Base-by-base conservation (phyloP, 2,888 invertebrate genomes). In the Tenthredo amoena region DNA sequence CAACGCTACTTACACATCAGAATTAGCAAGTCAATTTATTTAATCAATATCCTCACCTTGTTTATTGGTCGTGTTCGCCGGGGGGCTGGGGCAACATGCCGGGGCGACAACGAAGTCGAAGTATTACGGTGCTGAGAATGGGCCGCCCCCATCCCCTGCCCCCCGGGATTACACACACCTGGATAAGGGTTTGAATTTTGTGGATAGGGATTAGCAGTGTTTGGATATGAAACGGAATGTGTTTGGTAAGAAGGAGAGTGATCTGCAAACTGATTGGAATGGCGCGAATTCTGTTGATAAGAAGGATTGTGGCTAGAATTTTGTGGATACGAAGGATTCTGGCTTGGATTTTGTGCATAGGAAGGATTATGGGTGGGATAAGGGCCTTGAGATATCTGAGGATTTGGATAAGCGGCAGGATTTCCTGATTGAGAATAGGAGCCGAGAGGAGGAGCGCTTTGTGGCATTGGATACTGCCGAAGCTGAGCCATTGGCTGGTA, bases 131-230 rank as follows among this genome's bases (percentile, higher is more conserved):
- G 87, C 77, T 88, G 85, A 88, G 88, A 84, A 85, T 91, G 90
- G n/a, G 87, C 87, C 86, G 88, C 88, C 84, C 89, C 88, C 88
- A 86, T 88, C 89, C 91, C 92, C 90, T 91, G 92, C 90, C 93
- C 93, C 92, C 92, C 92, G 85, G 91, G 89, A 89, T 90, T 90
- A 86, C 88, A 89, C 88, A 88, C 89, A 86, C 90, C 89, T 87
- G 89, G 26, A 47, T 82, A 55, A 37, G 50, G 47, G n/a, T 2
- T 83, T 50, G 83, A 31, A 43, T 62, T 58, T 65, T 47, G 68
- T 43, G 74, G 84, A 47, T 85, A 84, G 21, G 31, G 58, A 34
- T 37, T 43, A 15, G n/a, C 18, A 10, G 62, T 62, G 62, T 74
- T 86, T 76, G 50, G 86, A 72, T 26, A 90, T 86, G 71, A 88